Percentiles rank a stretch among this genome's conserved stretches.
These are phyloP conservation scores for Lindbergichthys nudifrons DNA, from an alignment of 2,797 vertebrate genomes.

Conservation along the genomic window DNA sequence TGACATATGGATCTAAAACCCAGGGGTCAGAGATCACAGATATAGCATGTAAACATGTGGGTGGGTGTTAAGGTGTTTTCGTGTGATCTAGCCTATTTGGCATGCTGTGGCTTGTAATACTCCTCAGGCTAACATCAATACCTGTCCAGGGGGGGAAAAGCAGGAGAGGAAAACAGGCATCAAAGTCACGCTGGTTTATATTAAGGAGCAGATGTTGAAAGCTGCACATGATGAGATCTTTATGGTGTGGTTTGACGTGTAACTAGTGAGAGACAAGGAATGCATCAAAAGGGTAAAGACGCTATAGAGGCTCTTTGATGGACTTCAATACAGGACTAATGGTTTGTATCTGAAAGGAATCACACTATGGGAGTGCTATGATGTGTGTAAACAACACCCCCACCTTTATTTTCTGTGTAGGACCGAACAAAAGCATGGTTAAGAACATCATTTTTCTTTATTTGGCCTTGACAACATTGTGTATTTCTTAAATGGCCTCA, in stretches of 20 bases:
- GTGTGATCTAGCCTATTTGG: not conserved
- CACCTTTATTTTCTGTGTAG: no score
- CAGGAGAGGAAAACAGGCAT: not conserved
- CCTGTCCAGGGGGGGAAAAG: not conserved
- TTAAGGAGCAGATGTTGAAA: slow-evolving; percentile 12
- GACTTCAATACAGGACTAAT: not conserved
- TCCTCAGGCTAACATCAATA: slow-evolving; percentile 8
- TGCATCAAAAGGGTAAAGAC: slow-evolving; percentile 7
- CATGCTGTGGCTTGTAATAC: not conserved
- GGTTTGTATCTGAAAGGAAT: no score
- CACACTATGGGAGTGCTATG: no score
- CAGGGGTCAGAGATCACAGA: slow-evolving; percentile 49
- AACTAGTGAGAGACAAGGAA: not conserved
- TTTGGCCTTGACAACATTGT: not conserved
- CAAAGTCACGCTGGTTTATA: not conserved
- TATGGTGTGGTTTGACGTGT: slow-evolving; percentile 25
- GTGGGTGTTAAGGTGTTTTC: slow-evolving; percentile 12
- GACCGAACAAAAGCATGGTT: not conserved
- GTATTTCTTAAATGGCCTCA: not conserved
- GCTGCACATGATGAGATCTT: slow-evolving; percentile 8
- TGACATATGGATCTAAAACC: slow-evolving; percentile 36
- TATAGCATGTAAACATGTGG: slow-evolving; percentile 48
- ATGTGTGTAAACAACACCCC: no score
- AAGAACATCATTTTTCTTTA: not conserved
- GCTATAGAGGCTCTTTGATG: not conserved